Conservation (phyloP, 2,888 invertebrate species). For the Agonum fuliginosum region DNA sequence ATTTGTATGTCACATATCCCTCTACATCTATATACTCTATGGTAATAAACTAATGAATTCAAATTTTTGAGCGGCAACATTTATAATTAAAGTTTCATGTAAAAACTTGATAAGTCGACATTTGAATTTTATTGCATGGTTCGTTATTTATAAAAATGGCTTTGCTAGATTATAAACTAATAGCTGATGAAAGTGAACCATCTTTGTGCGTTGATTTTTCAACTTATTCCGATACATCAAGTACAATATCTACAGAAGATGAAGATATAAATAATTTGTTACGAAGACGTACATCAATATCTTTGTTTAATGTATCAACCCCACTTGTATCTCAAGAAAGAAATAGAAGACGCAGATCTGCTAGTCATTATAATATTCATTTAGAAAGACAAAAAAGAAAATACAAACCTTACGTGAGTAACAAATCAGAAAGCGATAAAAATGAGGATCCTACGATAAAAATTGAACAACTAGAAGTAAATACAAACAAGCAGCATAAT, state of each 20-base stretch:
- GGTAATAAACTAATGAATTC: background rate
- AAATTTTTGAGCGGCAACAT: background rate
- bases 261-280: background rate
- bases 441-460: background rate
- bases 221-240: constrained; percentile 23
- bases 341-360: background rate
- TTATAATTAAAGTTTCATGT: background rate
- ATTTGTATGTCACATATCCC: background rate
- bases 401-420: background rate
- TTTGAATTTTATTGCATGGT: background rate
- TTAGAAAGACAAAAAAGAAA: background rate
- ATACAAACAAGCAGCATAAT: background rate
- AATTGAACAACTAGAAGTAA: background rate
- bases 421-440: background rate
- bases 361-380: background rate
- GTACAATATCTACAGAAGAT: constrained; percentile 24
- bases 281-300: constrained; percentile 14
- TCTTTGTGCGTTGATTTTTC: constrained; percentile 7
- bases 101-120: background rate
- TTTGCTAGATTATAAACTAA: constrained; percentile 1
- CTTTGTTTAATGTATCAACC: constrained; percentile 39
- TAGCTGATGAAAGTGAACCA: constrained; percentile 51
- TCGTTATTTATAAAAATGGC: constrained; percentile 3
- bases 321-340: background rate
- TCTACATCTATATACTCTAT: too few relatives aligned